Conservation (phyloP, 2,113 vertebrate genomes). For the Nyctereutes procyonoides region DNA sequence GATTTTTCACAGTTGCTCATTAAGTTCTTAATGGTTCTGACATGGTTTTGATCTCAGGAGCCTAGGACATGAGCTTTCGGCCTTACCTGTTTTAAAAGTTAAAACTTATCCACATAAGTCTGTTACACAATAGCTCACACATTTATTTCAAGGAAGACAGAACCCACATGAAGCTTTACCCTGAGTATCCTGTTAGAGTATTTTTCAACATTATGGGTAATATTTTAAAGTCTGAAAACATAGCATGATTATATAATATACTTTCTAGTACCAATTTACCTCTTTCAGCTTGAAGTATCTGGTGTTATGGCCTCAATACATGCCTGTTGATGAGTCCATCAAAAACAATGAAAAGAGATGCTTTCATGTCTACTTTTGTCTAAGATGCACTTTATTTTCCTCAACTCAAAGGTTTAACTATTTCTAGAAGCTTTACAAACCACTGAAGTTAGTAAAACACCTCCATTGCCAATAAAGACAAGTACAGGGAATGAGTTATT, state of each 20-base stretch:
- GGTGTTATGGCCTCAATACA: conserved; percentile 14
- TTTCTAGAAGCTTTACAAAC: conserved; percentile 60
- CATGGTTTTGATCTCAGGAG: not conserved
- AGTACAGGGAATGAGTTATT: not conserved
- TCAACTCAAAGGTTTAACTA: conserved; percentile 58
- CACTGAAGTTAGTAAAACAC: conserved; percentile 60
- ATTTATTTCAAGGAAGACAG: conserved; percentile 46
- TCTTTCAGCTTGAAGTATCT: not conserved
- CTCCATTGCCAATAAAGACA: conserved; percentile 56
- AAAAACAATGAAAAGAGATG: conserved; percentile 60
- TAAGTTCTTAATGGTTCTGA: not conserved
- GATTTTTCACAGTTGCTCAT: not conserved
- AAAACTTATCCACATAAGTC: not conserved
- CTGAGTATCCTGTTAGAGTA: not conserved
- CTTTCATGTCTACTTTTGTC: conserved; percentile 57
- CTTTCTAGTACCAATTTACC: not conserved
- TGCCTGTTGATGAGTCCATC: conserved; percentile 66
- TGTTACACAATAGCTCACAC: conserved; percentile 9
- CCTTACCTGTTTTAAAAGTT: conserved; percentile 51
- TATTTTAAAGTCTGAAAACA: conserved; percentile 45
- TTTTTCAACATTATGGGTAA: conserved; percentile 55
- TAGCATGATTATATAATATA: not conserved
- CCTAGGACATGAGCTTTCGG: not conserved
- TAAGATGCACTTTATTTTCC: conserved; percentile 62
- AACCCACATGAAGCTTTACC: conserved; percentile 16